Base-by-base conservation (phyloP, 2,797 vertebrate species). In the Xiphophorus birchmanni region DNA sequence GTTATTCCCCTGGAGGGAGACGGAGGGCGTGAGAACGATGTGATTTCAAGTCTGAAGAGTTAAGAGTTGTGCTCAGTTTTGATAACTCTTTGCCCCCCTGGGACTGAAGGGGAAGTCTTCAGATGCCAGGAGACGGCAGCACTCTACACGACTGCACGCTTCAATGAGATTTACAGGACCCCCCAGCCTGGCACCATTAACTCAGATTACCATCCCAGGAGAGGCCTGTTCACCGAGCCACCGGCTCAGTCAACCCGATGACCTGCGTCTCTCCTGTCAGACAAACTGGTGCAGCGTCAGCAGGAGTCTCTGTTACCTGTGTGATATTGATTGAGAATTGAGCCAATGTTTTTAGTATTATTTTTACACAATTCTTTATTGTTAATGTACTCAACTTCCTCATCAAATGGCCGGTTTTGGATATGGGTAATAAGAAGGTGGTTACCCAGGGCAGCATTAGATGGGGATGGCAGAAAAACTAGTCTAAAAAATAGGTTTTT, bases 11-110 rank as follows among this genome's bases (percentile, higher is more conserved):
- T 85, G 85, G 93, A 93, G 91, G 90, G 89, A 90, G 91, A 80
- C 80, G 3, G 82, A 94, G 95, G 94, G 94, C 95, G 92, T 96
- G 96, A 96, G 96, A 96, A 96, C 94, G 87, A 94, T 91, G 89
- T 80, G 92, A 93, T 93, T 93, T 89, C 81, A 84, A 89, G 89
- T 93, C 88, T 90, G 89, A 93, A 94, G 93, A 95, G 89, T 93
- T 93, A 92, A 60, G 91, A 92, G 87, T 88, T 83, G 89, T 83
- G 81, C 88, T 93, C 86, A 89, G 91, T 92, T 94, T 91, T 95
- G 94, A 94, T 95, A 95, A 94, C 95, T 92, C 90, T 90, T 94
- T 92, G 90, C 56, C 90, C 92, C 90, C 86, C 86, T 88, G 86
- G 93, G 89, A 92, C 86, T 87, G 89, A 86, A 89, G 82, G 89